Conservation (phyloP, 2,888 invertebrate species). For the Cynaeus angustus region DNA sequence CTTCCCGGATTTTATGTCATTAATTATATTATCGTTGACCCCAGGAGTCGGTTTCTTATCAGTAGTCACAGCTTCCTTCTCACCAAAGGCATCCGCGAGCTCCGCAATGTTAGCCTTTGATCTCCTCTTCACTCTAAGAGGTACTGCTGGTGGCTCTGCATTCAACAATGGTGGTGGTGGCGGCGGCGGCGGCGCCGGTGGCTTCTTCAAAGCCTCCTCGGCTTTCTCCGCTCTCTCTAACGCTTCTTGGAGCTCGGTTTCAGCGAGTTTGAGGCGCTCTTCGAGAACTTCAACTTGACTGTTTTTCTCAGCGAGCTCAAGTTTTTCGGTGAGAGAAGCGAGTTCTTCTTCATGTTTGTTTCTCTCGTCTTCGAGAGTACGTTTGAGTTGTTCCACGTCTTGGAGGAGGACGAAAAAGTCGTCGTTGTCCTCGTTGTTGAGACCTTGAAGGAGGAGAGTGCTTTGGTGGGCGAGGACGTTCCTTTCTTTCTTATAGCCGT, state of each 20-base stretch:
- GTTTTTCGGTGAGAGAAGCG: slow-evolving; percentile 74
- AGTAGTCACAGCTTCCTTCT: slow-evolving; percentile 44
- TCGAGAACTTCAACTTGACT: slow-evolving; percentile 81
- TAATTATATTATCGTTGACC: slow-evolving; percentile 83
- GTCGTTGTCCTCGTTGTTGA: slow-evolving; percentile 74
- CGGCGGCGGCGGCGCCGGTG: slow-evolving; percentile 67
- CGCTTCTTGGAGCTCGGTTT: slow-evolving; percentile 79
- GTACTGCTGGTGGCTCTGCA: slow-evolving; percentile 73
- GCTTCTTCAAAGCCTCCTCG: slow-evolving; percentile 72
- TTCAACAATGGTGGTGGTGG: slow-evolving; percentile 56
- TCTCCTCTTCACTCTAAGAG: slow-evolving; percentile 73
- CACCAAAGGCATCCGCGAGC: slow-evolving; percentile 61
- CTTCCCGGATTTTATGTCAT: slow-evolving; percentile 84
- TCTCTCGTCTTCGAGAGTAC: slow-evolving; percentile 77
- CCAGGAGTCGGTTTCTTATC: slow-evolving; percentile 66
- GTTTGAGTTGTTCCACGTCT: slow-evolving; percentile 79
- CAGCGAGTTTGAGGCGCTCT: slow-evolving; percentile 80
- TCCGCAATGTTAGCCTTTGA: slow-evolving; percentile 62
- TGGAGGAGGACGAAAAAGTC: slow-evolving; percentile 74
- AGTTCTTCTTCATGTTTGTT: slow-evolving; percentile 75
- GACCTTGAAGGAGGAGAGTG: slow-evolving; percentile 76
- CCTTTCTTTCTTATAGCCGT: slow-evolving; percentile 78
- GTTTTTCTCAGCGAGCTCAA: slow-evolving; percentile 80
- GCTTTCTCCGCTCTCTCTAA: slow-evolving; percentile 77
- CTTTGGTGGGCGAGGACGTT: slow-evolving; percentile 81